Evolutionary conservation across 2,888 invertebrate genomes (phyloP).

Genomic region (Zaprionus lineosus): DNA sequence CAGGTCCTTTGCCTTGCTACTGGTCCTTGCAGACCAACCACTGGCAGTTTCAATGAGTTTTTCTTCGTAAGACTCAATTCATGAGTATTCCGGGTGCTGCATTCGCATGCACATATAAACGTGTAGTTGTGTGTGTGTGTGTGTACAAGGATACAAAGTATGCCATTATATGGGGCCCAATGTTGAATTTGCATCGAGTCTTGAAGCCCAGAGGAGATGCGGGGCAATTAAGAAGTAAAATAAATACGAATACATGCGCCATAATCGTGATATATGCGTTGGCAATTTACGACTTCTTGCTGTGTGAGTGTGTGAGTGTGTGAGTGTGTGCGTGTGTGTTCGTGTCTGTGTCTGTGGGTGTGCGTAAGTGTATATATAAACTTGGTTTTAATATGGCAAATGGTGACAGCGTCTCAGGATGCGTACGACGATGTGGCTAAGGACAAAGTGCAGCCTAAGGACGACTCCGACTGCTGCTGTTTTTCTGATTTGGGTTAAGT

Average conservation of each 20-base stretch:
- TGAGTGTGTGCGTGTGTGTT: conserved; percentile 12
- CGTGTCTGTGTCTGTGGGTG: no score
- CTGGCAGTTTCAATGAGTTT: no score
- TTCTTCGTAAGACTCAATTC: no score
- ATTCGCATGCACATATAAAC: no score
- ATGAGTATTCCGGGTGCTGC: no score
- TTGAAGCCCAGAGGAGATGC: no score
- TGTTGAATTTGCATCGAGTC: no score
- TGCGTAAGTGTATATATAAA: no score
- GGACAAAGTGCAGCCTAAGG: conserved; percentile 41
- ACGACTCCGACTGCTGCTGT: conserved; percentile 28
- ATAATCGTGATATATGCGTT: conserved; percentile 72
- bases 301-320: not conserved
- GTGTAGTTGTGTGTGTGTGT: no score
- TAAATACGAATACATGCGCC: conserved; percentile 59
- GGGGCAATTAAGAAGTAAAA: conserved; percentile 67
- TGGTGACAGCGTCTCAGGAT: conserved; percentile 55
- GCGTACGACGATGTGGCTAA: conserved; percentile 33
- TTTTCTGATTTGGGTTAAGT: conserved; percentile 76
- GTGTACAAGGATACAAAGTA: conserved; percentile 2
- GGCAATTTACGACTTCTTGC: conserved; percentile 67
- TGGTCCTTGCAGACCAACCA: no score
- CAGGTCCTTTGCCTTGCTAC: no score
- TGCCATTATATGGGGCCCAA: no score
- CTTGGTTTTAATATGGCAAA: conserved; percentile 64